Conservation (phyloP, 2,797 vertebrate genomes). For the Aphelocoma californica region DNA sequence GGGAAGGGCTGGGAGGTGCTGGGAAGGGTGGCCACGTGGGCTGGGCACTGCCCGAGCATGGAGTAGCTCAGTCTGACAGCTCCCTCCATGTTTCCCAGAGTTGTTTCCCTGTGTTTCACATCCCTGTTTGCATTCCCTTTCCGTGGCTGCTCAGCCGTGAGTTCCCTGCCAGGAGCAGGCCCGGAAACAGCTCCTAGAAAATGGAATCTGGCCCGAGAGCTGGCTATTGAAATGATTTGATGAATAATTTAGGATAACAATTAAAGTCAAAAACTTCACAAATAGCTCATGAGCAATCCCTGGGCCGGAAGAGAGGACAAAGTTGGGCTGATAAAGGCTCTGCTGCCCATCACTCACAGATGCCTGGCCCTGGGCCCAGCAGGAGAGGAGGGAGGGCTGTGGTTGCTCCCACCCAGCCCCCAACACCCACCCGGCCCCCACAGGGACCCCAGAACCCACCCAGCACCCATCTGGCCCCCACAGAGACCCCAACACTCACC, state of each 20-base stretch:
- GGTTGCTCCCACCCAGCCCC: background rate
- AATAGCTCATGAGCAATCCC: conserved; percentile 63
- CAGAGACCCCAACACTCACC: no score
- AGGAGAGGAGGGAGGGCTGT: background rate
- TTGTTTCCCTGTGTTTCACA: background rate
- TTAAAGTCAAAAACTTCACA: conserved; percentile 60
- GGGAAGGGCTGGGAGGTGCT: background rate
- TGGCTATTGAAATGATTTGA: conserved; percentile 54
- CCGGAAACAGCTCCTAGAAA: conserved; percentile 41
- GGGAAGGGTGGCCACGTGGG: background rate
- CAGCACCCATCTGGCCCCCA: background rate
- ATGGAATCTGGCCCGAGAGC: conserved; percentile 32
- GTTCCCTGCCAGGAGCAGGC: background rate
- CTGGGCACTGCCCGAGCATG: fast-evolving
- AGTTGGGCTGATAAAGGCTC: conserved; percentile 51
- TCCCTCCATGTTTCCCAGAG: background rate
- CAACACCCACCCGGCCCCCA: background rate
- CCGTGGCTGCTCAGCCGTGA: background rate
- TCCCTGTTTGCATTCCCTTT: background rate
- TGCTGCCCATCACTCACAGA: conserved; percentile 42
- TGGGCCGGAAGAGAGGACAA: conserved; percentile 48
- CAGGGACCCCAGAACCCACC: background rate
- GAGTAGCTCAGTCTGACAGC: background rate
- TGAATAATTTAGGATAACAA: conserved; percentile 69
- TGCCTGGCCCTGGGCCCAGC: background rate